These are phyloP conservation scores for Oikopleura albicans DNA, from an alignment of 23 tunicate genomes.

Conservation along the genomic window DNA sequence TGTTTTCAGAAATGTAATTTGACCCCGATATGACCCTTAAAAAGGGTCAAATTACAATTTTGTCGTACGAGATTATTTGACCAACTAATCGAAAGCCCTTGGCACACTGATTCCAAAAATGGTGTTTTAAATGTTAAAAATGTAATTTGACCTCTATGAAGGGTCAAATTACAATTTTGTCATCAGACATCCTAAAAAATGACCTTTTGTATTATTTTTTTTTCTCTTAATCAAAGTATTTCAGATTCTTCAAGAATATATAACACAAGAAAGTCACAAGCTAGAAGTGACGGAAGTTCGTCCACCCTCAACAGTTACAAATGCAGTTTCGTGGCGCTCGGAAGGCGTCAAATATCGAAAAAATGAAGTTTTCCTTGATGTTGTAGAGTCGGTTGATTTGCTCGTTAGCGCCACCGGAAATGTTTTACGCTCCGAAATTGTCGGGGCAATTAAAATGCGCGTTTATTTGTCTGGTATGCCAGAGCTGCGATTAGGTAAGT, in stretches of 20 bases:
- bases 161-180: too few relatives aligned
- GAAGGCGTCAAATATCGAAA: constrained; percentile 78
- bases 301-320: constrained; percentile 92
- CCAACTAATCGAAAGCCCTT: too few relatives aligned
- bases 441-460: constrained; percentile 88
- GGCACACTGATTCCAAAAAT: too few relatives aligned
- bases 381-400: constrained; percentile 76
- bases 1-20: too few relatives aligned
- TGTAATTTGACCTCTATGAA: too few relatives aligned
- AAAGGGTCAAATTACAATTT: too few relatives aligned
- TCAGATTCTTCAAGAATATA: constrained; percentile 27
- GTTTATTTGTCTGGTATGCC: constrained; percentile 96
- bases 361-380: constrained; percentile 91
- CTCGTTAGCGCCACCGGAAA: constrained; percentile 79
- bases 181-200: too few relatives aligned
- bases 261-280: constrained; percentile 87
- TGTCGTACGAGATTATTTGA: too few relatives aligned
- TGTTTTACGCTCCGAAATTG: constrained; percentile 86
- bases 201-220: not conserved
- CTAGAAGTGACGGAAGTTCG: constrained; percentile 64
- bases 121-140: too few relatives aligned
- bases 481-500: constrained; percentile 36
- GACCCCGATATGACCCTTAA: too few relatives aligned
- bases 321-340: constrained; percentile 91
- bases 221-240: not conserved